A percentile compares a stretch with the other conserved stretches of the same genome.
These are phyloP conservation scores for Megaleporinus macrocephalus DNA, from an alignment of 2,113 vertebrate species.

Conservation along the genomic window DNA sequence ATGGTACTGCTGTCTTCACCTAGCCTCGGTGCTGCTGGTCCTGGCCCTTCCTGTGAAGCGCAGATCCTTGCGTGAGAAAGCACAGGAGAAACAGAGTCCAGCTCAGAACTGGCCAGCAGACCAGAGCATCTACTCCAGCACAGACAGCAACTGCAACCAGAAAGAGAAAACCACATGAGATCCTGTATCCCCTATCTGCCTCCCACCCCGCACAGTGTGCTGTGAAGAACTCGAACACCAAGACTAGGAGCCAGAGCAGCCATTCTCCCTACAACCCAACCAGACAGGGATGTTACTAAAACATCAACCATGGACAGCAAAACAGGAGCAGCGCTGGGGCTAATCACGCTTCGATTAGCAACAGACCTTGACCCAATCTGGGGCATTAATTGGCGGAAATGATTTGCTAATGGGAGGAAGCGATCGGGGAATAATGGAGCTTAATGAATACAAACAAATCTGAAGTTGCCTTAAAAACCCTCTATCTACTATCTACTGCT, in stretches of 20 bases:
- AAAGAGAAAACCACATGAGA: conserved; percentile 83
- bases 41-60: conserved; percentile 84
- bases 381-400: conserved; percentile 25
- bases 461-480: conserved; percentile 97
- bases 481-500: conserved; percentile 79
- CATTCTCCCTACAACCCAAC: conserved; percentile 68
- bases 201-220: conserved; percentile 37
- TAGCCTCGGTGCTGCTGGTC: conserved; percentile 84
- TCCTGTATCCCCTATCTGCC: background rate
- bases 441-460: conserved; percentile 53
- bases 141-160: conserved; percentile 88
- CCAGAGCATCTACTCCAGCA: conserved; percentile 76
- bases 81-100: conserved; percentile 64
- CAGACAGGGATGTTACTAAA: conserved; percentile 50
- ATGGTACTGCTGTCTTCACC: conserved; percentile 92
- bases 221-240: conserved; percentile 48
- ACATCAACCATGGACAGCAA: conserved; percentile 56
- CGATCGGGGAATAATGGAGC: conserved; percentile 28
- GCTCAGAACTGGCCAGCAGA: conserved; percentile 61
- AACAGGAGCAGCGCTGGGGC: conserved; percentile 62
- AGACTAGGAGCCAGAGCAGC: conserved; percentile 57
- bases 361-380: background rate
- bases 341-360: conserved; percentile 57
- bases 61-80: conserved; percentile 77
- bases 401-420: conserved; percentile 37